Conservation (phyloP, 1,140 invertebrate genomes). For the Dryas iulia region DNA sequence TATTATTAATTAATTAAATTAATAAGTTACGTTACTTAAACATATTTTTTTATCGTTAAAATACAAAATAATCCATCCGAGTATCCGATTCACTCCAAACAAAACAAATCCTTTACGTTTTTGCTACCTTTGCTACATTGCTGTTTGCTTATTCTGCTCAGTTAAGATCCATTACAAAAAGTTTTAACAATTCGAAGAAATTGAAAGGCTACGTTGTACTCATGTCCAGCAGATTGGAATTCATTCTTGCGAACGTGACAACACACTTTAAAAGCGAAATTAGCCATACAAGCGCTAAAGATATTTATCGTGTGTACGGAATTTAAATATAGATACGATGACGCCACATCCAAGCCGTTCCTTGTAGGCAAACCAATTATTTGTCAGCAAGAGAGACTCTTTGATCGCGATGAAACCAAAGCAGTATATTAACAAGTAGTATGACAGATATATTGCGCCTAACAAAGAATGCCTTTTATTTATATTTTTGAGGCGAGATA, state of each 20-base stretch:
- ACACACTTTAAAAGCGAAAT: constrained; percentile 58
- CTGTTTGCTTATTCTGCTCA: not conserved
- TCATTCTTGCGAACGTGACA: constrained; percentile 47
- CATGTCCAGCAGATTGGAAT: constrained; percentile 35
- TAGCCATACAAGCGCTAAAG: constrained; percentile 47
- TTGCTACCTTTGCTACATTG: not conserved
- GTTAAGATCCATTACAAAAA: constrained; percentile 6
- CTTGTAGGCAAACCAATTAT: constrained; percentile 65
- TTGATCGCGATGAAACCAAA: constrained; percentile 68
- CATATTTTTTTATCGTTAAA: too few relatives aligned
- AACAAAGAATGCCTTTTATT: constrained; percentile 50
- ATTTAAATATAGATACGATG: constrained; percentile 43
- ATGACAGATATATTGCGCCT: constrained; percentile 66
- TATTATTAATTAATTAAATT: too few relatives aligned
- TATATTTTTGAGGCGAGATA: constrained; percentile 31
- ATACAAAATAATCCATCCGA: not conserved
- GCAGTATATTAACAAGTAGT: constrained; percentile 61
- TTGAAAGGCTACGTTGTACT: constrained; percentile 13
- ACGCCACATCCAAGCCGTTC: constrained; percentile 39
- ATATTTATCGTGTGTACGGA: constrained; percentile 41
- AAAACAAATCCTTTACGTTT: not conserved
- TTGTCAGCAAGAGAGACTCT: constrained; percentile 54
- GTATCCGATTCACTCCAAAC: not conserved
- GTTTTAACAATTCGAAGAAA: constrained; percentile 19
- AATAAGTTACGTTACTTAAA: too few relatives aligned